A percentile compares a stretch with the other conserved stretches of the same genome.
phyloP scores from a whole-genome alignment of 2,113 vertebrate genomes.

The Suncus etruscus region DNA sequence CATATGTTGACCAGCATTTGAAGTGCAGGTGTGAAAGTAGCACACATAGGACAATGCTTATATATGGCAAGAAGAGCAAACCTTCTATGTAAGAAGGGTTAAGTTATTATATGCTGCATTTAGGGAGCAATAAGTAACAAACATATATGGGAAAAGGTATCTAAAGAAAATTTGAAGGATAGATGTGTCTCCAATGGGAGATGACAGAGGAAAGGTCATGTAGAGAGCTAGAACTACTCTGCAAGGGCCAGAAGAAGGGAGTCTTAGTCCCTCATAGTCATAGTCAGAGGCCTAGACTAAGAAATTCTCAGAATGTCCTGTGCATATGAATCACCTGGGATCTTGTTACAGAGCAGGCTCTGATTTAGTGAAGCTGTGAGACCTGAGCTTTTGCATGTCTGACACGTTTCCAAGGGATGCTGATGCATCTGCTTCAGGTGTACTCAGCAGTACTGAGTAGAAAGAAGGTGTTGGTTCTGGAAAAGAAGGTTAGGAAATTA shows the following conservation, averaged over 20 bases:
- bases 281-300: background rate
- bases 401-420: background rate
- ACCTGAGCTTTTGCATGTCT: background rate
- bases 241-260: background rate
- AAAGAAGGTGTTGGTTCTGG: too few relatives aligned
- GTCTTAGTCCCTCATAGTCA: too few relatives aligned
- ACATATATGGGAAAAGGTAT: background rate
- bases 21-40: background rate
- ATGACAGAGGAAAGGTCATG: background rate
- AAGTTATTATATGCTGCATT: background rate
- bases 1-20: too few relatives aligned
- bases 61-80: background rate
- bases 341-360: background rate
- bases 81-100: background rate
- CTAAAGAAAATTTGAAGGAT: background rate
- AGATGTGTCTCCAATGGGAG: background rate
- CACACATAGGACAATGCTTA: background rate
- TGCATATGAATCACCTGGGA: background rate
- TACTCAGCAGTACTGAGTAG: background rate
- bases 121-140: accelerated
- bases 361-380: background rate
- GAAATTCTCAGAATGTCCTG: background rate
- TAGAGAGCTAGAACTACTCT: accelerated
- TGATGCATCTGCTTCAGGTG: background rate
- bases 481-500: background rate